These are phyloP conservation scores for Erebia aethiops DNA, from an alignment of 2,888 invertebrate species.

Conservation along the genomic window DNA sequence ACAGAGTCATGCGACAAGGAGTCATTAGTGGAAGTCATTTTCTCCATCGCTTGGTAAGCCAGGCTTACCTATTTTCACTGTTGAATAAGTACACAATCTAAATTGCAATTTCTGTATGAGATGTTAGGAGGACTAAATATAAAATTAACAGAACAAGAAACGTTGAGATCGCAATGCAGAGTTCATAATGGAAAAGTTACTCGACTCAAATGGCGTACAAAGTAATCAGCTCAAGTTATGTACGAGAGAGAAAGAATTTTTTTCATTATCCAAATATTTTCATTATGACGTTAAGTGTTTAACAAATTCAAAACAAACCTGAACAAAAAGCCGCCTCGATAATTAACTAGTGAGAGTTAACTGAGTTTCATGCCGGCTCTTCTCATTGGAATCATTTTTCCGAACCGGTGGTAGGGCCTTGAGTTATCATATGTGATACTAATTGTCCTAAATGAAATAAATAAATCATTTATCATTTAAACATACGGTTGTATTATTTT, in stretches of 20 bases:
- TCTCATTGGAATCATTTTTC: too few species aligned
- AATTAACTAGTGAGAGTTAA: too few species aligned
- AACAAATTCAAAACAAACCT: too few species aligned
- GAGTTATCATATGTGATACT: too few species aligned
- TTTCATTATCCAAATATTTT: background rate
- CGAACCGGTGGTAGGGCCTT: too few species aligned
- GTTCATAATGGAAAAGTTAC: conserved; percentile 10
- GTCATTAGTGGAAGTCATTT: conserved; percentile 10
- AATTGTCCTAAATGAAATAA: too few species aligned
- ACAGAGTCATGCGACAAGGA: background rate
- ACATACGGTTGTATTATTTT: too few species aligned
- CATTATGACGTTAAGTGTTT: too few species aligned
- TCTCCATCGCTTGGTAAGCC: background rate
- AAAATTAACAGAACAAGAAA: conserved; percentile 6
- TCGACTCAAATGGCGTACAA: conserved; percentile 7
- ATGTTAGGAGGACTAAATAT: conserved; percentile 2
- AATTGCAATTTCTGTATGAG: conserved; percentile 30
- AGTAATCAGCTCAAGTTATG: conserved; percentile 4
- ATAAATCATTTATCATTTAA: too few species aligned
- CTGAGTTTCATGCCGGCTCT: too few species aligned
- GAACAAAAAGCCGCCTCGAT: too few species aligned
- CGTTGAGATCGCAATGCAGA: background rate
- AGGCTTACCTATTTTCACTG: conserved; percentile 16
- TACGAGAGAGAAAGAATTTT: background rate
- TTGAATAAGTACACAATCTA: conserved; percentile 24